These are phyloP conservation scores for Ernsta delagoae DNA, from an alignment of 2,888 invertebrate genomes.

Conservation along the genomic window DNA sequence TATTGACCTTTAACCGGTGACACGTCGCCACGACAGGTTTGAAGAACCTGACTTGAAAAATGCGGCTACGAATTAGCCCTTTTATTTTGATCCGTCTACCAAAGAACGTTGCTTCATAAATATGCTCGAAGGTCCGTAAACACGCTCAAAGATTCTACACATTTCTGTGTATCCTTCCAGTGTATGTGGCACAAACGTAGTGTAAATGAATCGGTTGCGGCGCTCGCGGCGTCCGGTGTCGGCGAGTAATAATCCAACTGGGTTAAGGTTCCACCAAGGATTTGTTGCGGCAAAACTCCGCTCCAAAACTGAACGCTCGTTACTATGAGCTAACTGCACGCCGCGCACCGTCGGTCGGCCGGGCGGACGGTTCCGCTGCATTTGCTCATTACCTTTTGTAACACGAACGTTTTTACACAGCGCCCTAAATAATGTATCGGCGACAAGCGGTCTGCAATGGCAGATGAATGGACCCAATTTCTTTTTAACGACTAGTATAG, in stretches of 20 bases:
- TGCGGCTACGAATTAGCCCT: neutral
- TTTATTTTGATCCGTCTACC: neutral
- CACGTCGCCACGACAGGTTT: conserved; percentile 6
- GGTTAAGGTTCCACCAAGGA: conserved; percentile 85
- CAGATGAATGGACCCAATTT: conserved; percentile 56
- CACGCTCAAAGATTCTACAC: neutral
- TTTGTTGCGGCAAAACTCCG: conserved; percentile 84
- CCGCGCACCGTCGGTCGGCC: conserved; percentile 54
- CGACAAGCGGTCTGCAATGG: conserved; percentile 64
- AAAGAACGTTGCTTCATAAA: neutral
- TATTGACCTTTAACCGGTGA: conserved; percentile 41
- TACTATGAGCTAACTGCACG: conserved; percentile 78
- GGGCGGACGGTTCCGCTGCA: conserved; percentile 71
- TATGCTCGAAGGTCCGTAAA: neutral
- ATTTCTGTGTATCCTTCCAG: conserved; percentile 22
- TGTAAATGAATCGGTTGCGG: conserved; percentile 62
- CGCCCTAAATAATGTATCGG: conserved; percentile 54
- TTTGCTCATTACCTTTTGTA: conserved; percentile 71
- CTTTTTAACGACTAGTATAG: conserved; percentile 37
- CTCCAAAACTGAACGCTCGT: conserved; percentile 80
- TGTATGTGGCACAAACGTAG: conserved; percentile 49
- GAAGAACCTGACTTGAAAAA: neutral
- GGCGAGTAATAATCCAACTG: conserved; percentile 81
- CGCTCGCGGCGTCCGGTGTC: conserved; percentile 64
- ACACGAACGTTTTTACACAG: conserved; percentile 46